Percentiles rank a stretch among this genome's conserved stretches.
These are phyloP conservation scores for Myzus persicae DNA, from an alignment of 1,140 invertebrate genomes.

Conservation along the genomic window DNA sequence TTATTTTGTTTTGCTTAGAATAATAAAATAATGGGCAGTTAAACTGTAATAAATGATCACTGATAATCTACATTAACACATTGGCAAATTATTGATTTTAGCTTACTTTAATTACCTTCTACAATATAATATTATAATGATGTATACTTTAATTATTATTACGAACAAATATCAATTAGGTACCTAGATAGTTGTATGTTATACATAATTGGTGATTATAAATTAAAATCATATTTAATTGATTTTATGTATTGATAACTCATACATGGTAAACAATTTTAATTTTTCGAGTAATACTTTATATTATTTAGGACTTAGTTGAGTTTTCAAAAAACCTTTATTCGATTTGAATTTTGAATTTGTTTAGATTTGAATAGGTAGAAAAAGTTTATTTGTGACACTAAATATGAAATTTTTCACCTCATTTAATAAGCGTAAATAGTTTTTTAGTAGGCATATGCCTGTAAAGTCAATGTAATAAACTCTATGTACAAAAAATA, in stretches of 20 bases:
- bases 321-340: no score
- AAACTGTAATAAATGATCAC: not conserved
- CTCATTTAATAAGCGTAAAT: not conserved
- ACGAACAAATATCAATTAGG: not conserved
- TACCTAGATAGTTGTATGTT: not conserved
- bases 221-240: no score
- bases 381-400: no score
- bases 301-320: no score
- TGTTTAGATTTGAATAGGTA: no score
- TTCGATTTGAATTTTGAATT: no score
- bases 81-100: not conserved
- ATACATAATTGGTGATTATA: not conserved
- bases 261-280: no score
- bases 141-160: not conserved
- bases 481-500: no score
- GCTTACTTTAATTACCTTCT: not conserved
- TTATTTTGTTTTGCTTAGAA: not conserved
- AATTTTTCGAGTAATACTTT: no score
- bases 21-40: not conserved
- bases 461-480: no score
- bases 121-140: not conserved
- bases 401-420: no score
- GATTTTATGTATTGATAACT: no score
- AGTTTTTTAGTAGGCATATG: not conserved
- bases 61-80: not conserved